A percentile compares a stretch with the other conserved stretches of the same genome.
These are phyloP conservation scores for Ametastegia equiseti DNA, from an alignment of 2,888 invertebrate genomes.

Conservation along the genomic window DNA sequence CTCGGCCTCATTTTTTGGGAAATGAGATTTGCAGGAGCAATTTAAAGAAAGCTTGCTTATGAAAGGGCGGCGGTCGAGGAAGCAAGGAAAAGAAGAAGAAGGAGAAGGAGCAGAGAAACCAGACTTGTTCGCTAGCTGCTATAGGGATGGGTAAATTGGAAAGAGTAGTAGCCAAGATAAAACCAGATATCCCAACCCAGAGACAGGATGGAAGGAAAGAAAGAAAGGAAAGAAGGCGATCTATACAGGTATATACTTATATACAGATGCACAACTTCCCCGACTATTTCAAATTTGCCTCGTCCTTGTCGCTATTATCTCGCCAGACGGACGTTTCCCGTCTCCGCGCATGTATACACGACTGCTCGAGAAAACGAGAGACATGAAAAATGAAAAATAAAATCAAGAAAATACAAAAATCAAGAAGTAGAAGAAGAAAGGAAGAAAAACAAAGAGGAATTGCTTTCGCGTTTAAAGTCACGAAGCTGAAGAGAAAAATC, in stretches of 20 bases:
- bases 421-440: too few relatives aligned
- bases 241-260: not conserved
- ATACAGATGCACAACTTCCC: not conserved
- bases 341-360: too few relatives aligned
- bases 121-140: not conserved
- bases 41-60: slow-evolving; percentile 61
- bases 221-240: not conserved
- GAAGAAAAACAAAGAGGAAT: too few relatives aligned
- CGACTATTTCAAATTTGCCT: not conserved
- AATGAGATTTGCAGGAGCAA: slow-evolving; percentile 63
- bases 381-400: not conserved
- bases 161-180: slow-evolving; percentile 15
- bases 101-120: not conserved
- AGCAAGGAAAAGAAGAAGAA: not conserved
- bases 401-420: not conserved
- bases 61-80: slow-evolving; percentile 33
- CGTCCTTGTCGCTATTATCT: not conserved
- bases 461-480: too few relatives aligned
- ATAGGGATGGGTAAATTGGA: not conserved
- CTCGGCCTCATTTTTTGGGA: slow-evolving; percentile 43
- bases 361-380: too few relatives aligned
- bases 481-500: too few relatives aligned
- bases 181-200: not conserved
- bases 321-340: not conserved
- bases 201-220: not conserved